These are phyloP conservation scores for Ephydatia muelleri DNA, from an alignment of 37 sponge, comb jelly and placozoan species.

Conservation along the genomic window DNA sequence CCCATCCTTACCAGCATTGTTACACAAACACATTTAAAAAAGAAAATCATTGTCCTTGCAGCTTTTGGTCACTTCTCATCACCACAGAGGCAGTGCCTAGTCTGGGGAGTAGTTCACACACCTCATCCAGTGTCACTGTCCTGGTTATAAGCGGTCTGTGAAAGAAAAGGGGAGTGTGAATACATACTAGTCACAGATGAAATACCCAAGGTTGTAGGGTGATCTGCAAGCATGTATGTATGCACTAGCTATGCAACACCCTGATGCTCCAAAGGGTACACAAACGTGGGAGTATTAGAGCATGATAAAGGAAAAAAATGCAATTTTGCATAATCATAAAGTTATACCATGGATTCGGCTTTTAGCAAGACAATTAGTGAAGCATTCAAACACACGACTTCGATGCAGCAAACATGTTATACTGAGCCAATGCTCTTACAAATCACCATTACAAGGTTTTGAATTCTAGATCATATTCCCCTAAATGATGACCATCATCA, in stretches of 20 bases:
- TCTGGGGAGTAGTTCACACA: constrained; percentile 50
- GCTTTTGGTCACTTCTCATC: not conserved
- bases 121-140: constrained; percentile 38
- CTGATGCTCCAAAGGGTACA: too few species aligned
- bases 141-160: constrained; percentile 44
- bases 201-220: not conserved
- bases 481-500: not conserved
- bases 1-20: not conserved
- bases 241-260: not conserved
- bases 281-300: too few species aligned
- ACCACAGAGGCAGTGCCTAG: constrained; percentile 11
- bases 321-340: too few species aligned
- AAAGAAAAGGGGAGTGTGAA: not conserved
- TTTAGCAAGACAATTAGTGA: too few species aligned
- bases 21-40: not conserved
- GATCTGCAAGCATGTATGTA: not conserved
- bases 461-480: too few species aligned
- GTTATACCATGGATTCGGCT: too few species aligned
- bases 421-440: too few species aligned
- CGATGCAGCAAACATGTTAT: too few species aligned
- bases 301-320: too few species aligned
- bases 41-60: not conserved
- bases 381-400: too few species aligned
- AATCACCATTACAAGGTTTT: too few species aligned
- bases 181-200: too few species aligned